phyloP scores from a whole-genome alignment of 1,140 invertebrate species.

The Plutomurus gul region DNA sequence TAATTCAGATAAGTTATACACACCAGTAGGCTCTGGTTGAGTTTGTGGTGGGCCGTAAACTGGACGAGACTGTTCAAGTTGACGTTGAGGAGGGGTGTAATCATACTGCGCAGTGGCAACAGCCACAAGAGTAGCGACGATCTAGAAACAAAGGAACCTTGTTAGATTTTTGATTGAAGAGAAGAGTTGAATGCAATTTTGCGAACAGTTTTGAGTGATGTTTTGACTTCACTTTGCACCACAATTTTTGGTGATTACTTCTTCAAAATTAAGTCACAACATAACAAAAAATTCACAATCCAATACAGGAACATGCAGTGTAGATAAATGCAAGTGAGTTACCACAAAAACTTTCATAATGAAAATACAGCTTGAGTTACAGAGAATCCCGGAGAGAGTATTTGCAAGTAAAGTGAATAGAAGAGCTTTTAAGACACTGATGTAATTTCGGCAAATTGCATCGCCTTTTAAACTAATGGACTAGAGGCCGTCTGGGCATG shows the following conservation, averaged over 20 bases:
- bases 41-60: neutral
- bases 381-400: neutral
- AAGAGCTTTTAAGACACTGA: neutral
- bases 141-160: neutral
- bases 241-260: no score
- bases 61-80: neutral
- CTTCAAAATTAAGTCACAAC: no score
- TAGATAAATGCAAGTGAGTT: neutral
- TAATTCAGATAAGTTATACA: neutral
- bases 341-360: constrained; percentile 17
- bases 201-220: no score
- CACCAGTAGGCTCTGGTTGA: neutral
- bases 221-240: no score
- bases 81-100: constrained; percentile 54
- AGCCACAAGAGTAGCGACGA: neutral
- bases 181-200: no score
- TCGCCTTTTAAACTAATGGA: neutral
- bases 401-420: neutral
- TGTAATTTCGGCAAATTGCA: constrained; percentile 7
- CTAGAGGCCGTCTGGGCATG: neutral
- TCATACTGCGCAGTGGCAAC: constrained; percentile 60
- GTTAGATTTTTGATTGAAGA: neutral
- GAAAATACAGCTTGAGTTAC: neutral
- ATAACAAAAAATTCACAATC: neutral
- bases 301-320: neutral